Conservation (phyloP, 2,797 vertebrate species). For the Poeciliopsis infans region DNA sequence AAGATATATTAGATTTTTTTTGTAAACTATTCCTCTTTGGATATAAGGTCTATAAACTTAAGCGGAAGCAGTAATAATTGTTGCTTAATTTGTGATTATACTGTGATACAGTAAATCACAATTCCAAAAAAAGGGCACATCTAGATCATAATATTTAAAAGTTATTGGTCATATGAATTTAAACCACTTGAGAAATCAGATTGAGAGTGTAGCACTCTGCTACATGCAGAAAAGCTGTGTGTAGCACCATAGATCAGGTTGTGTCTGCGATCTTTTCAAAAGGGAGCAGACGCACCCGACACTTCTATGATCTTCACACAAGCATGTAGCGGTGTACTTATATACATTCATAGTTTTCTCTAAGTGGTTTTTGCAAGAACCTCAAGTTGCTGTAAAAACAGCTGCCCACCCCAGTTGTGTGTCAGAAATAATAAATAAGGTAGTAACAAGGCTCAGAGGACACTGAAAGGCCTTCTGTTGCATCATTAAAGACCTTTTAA, state of each 20-base stretch:
- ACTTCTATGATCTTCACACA: background rate
- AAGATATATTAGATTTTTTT: too few species aligned
- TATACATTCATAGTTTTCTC: constrained; percentile 27
- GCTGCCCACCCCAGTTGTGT: constrained; percentile 18
- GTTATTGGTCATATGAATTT: constrained; percentile 50
- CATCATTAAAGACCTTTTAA: constrained; percentile 19
- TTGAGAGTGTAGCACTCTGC: constrained; percentile 51
- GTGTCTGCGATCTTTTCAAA: constrained; percentile 9
- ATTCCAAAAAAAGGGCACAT: too few species aligned
- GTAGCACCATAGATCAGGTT: constrained; percentile 45
- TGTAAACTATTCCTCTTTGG: too few species aligned
- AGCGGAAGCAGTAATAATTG: too few species aligned
- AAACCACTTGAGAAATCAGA: constrained; percentile 71
- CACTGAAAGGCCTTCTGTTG: constrained; percentile 25
- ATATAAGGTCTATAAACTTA: too few species aligned
- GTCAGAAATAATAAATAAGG: constrained; percentile 46
- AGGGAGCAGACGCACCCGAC: background rate
- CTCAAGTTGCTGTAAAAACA: constrained; percentile 29
- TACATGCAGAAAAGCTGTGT: constrained; percentile 34
- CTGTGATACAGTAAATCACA: too few species aligned
- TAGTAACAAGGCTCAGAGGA: constrained; percentile 16
- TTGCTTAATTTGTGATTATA: too few species aligned
- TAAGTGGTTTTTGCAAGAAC: constrained; percentile 31
- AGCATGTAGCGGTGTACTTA: constrained; percentile 4
- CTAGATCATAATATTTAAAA: background rate